Evolutionary conservation across 2,113 vertebrate genomes (phyloP).

Genomic region (Australoheros scitulus): DNA sequence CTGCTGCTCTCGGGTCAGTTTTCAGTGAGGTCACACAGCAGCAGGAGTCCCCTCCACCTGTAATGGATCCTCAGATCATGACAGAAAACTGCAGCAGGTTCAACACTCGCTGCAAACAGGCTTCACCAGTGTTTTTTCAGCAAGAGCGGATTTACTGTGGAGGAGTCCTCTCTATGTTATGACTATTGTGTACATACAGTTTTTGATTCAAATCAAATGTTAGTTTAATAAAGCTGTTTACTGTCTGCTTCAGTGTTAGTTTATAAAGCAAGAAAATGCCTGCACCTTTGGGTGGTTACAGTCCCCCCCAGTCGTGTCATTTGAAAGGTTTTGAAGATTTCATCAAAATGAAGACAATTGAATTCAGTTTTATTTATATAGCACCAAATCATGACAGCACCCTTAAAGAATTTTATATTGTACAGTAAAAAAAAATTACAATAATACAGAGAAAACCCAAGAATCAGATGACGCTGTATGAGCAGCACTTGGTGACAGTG

Average conservation of each 20-base stretch:
- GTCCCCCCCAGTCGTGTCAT: background rate
- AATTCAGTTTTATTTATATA: too few relatives aligned
- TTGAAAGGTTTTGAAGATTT: background rate
- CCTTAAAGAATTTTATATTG: too few relatives aligned
- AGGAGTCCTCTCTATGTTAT: background rate
- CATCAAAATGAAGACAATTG: background rate
- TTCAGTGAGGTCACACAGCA: slow-evolving; percentile 17
- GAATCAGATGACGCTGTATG: too few relatives aligned
- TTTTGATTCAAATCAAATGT: background rate
- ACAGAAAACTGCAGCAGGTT: slow-evolving; percentile 15
- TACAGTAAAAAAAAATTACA: too few relatives aligned
- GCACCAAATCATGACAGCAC: too few relatives aligned
- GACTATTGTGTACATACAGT: background rate
- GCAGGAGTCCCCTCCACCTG: slow-evolving; percentile 19
- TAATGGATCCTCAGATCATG: slow-evolving; percentile 37
- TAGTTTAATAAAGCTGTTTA: background rate
- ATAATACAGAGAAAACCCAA: too few relatives aligned
- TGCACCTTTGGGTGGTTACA: background rate
- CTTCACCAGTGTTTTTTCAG: slow-evolving; percentile 21
- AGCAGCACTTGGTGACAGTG: too few relatives aligned
- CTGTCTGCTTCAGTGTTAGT: background rate
- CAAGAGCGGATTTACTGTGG: background rate
- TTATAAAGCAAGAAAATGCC: background rate
- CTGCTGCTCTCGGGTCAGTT: background rate
- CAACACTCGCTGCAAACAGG: background rate